Base-by-base conservation (phyloP, 2,888 invertebrate species). In the Orchesella flavescens region DNA sequence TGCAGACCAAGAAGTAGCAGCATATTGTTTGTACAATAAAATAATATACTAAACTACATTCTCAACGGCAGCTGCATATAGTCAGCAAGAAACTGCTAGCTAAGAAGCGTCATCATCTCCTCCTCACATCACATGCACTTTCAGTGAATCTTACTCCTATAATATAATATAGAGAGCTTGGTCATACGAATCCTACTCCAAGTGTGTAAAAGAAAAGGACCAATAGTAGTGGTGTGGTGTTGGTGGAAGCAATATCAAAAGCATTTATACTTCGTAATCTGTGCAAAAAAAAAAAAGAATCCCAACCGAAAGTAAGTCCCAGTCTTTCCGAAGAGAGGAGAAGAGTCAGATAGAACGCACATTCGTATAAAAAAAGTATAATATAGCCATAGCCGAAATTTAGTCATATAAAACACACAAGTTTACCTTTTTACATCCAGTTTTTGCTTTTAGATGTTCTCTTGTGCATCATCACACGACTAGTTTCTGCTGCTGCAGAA, bases 261-360 rank as follows among this genome's bases (percentile, higher is more conserved):
- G 71, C 71, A 71, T 46, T 68, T 68, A 63, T 53, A 53, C 53
- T 19, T 61, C 24, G 57, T 59, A 77, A 77, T 68, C 68, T 59
- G 68, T 77, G 68, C 77, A 43, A 71, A 76, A 76, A 76, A 55
- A 17, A 19, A 76, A 76, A 76, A 55, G 10, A 19, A 53, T 53
- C 53, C 65, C 19, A 65, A 59, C 68, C 68, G 75, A 75, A 74
- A 43, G 34, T 34, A 17, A 66, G 66, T 65, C 17, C 19, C 74
- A 74, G 63, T 34, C 57, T 66, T n/a, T 76, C 66, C 57, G 76
- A 76, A 19, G n/a, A 46, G 13, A 46, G 24, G 49, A 65, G 1
- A n/a, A 74, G 49, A 49, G 53, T 34, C 21, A 65, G 53, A 44
- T 15, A 53, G 55, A 75, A 66, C 75, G 19, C 65, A 65, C 24